Conservation (phyloP, 2,797 vertebrate genomes). For the Phataginus tricuspis region DNA sequence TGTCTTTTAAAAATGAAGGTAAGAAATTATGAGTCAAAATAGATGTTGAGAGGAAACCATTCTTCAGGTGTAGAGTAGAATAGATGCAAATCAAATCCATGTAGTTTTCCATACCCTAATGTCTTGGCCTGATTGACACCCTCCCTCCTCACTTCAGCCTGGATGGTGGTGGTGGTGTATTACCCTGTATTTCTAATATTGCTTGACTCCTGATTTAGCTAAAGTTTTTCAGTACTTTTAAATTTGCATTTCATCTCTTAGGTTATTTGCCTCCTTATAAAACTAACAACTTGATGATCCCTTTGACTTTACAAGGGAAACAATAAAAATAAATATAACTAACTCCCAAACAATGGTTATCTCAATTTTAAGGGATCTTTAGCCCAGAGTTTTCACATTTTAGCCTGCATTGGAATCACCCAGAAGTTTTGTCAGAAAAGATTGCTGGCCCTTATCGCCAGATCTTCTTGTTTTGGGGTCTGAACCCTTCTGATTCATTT, state of each 20-base stretch:
- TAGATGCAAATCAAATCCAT: neutral
- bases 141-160: neutral
- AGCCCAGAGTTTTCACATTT: neutral
- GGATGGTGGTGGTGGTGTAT: neutral
- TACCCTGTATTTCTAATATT: neutral
- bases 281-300: neutral
- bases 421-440: neutral
- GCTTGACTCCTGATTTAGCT: neutral
- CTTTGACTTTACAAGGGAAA: neutral
- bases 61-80: neutral
- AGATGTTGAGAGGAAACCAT: neutral
- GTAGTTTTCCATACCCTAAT: neutral
- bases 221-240: neutral
- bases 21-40: slow-evolving; percentile 2
- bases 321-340: neutral
- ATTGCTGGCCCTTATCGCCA: neutral
- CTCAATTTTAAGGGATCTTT: neutral
- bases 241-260: neutral
- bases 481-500: neutral
- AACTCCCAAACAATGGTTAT: neutral
- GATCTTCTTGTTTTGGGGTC: neutral
- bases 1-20: neutral
- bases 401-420: neutral
- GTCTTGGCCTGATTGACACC: neutral
- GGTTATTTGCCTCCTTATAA: neutral